A percentile compares a stretch with the other conserved stretches of the same genome.
Evolutionary conservation across 2,888 invertebrate genomes (phyloP).

Genomic region (Allolobophora icterica): DNA sequence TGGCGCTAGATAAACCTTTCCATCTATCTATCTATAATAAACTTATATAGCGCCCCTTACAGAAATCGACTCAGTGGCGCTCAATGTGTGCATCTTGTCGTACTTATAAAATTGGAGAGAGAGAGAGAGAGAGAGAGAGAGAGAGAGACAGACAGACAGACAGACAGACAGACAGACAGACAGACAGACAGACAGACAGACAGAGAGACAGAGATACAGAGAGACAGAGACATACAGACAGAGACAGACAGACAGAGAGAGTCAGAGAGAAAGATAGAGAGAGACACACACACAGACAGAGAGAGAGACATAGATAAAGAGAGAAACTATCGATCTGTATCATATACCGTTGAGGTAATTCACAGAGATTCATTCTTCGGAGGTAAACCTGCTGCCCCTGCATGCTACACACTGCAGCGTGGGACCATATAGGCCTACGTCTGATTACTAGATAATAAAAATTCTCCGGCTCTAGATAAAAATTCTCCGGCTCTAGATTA

Average conservation of each 20-base stretch:
- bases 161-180: background rate
- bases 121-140: no score
- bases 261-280: background rate
- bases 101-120: no score
- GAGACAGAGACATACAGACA: background rate
- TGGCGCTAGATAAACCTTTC: no score
- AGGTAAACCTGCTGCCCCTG: background rate
- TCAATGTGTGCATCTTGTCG: no score
- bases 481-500: background rate
- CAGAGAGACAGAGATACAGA: background rate
- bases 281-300: no score
- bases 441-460: conserved; percentile 5
- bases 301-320: no score
- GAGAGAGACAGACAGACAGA: no score
- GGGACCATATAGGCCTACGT: background rate
- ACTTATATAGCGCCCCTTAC: no score
- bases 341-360: background rate
- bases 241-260: background rate
- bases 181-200: background rate
- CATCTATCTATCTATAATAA: no score
- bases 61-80: no score
- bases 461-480: background rate
- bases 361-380: background rate
- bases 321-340: background rate
- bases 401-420: background rate